Conservation (phyloP, 2,888 invertebrate genomes). For the Catocala fraxini region DNA sequence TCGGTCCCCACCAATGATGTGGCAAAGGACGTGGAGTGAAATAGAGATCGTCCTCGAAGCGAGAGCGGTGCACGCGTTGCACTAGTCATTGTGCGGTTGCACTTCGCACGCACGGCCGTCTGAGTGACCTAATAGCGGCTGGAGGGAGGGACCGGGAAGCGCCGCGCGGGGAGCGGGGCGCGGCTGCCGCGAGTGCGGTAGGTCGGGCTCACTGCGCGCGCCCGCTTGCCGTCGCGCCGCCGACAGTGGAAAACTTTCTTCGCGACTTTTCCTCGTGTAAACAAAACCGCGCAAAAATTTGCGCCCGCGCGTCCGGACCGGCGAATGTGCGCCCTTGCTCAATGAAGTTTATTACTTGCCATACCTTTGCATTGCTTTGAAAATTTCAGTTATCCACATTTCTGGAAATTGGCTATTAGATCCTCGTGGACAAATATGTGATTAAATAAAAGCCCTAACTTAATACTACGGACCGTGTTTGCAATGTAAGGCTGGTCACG, state of each 20-base stretch:
- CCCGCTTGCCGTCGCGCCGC: conserved; percentile 76
- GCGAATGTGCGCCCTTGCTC: conserved; percentile 41
- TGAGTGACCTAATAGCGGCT: conserved; percentile 86
- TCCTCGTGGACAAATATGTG: conserved; percentile 62
- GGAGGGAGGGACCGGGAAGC: conserved; percentile 87
- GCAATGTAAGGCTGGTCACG: conserved; percentile 74
- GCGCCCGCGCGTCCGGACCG: conserved; percentile 61
- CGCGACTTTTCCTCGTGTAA: conserved; percentile 84
- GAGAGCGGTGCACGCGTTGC: conserved; percentile 87
- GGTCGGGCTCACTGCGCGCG: conserved; percentile 86
- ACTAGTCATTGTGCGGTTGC: conserved; percentile 86
- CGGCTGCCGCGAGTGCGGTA: conserved; percentile 80
- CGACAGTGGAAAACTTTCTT: conserved; percentile 85
- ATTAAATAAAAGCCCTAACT: conserved; percentile 51
- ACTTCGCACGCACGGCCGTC: conserved; percentile 85
- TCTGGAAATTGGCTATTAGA: conserved; percentile 40
- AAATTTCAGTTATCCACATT: conserved; percentile 31
- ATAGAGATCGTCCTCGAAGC: conserved; percentile 88
- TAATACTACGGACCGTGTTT: conserved; percentile 62
- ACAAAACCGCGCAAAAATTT: conserved; percentile 76
- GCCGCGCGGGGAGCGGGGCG: conserved; percentile 76
- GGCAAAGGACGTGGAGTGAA: conserved; percentile 86
- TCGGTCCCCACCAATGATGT: conserved; percentile 86
- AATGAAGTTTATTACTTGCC: conserved; percentile 44
- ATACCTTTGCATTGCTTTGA: conserved; percentile 27